Conservation (phyloP, 1,140 invertebrate species). For the Pteromalus puparum region DNA sequence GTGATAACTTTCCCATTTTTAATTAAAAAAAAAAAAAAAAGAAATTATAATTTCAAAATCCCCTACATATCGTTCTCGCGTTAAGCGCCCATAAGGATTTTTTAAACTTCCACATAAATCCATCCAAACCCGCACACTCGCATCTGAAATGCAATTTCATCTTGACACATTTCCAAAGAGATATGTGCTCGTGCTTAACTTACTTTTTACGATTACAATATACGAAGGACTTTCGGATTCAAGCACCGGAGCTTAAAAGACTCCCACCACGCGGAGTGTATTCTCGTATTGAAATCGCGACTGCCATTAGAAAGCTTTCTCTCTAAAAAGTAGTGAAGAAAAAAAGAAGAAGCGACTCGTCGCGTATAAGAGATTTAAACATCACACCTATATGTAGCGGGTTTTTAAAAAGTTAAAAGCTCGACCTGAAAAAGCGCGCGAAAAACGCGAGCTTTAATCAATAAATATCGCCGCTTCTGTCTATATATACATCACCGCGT, state of each 20-base stretch:
- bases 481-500: too few species aligned
- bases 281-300: not conserved
- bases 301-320: constrained; percentile 30
- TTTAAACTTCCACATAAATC: not conserved
- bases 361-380: not conserved
- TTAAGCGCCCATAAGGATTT: not conserved
- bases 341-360: not conserved
- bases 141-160: not conserved
- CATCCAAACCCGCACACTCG: not conserved
- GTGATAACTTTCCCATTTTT: not conserved
- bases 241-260: not conserved
- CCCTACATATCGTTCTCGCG: not conserved
- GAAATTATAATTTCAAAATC: not conserved
- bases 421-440: not conserved
- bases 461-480: too few species aligned
- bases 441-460: too few species aligned
- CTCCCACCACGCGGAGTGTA: not conserved
- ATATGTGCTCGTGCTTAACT: not conserved
- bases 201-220: constrained; percentile 17
- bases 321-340: not conserved
- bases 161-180: not conserved
- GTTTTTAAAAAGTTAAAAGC: constrained; percentile 1
- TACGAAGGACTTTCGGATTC: not conserved
- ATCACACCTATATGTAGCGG: not conserved
- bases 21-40: not conserved